Conservation (phyloP, 2,113 vertebrate genomes). For the Salminus brasiliensis region DNA sequence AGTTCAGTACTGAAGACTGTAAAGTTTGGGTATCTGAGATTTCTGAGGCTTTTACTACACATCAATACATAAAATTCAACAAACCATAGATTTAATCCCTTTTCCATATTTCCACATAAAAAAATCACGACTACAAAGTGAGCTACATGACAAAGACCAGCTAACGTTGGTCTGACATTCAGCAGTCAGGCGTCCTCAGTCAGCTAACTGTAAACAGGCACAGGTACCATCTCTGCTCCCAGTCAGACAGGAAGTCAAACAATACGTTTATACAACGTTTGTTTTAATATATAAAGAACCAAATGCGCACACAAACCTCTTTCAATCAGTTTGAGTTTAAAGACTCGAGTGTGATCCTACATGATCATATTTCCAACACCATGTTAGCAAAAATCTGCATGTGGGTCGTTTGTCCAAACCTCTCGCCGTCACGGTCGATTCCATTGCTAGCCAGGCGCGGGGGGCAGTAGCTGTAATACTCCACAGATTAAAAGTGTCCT, state of each 20-base stretch:
- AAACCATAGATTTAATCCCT: no score
- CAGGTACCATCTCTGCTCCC: not conserved
- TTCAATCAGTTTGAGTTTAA: not conserved
- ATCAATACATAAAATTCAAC: no score
- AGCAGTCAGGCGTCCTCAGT: not conserved
- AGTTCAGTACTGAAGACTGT: no score
- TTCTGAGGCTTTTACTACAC: no score
- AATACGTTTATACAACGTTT: not conserved
- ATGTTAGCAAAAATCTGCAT: no score
- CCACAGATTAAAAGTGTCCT: no score
- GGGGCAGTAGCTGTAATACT: not conserved
- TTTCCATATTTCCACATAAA: no score
- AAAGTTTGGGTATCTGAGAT: no score
- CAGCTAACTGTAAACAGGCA: not conserved
- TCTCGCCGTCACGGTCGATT: conserved; percentile 1
- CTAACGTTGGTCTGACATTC: conserved; percentile 32
- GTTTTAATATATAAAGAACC: not conserved
- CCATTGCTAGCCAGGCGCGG: not conserved
- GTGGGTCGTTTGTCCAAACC: not conserved
- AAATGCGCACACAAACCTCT: conserved; percentile 3
- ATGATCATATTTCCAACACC: not conserved
- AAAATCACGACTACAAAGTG: no score
- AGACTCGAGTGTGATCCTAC: not conserved
- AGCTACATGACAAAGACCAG: no score
- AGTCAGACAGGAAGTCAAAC: not conserved